Percentiles rank a stretch among this genome's conserved stretches.
Conservation (phyloP, 1,140 invertebrate species). For the Calosoma granatense region DNA sequence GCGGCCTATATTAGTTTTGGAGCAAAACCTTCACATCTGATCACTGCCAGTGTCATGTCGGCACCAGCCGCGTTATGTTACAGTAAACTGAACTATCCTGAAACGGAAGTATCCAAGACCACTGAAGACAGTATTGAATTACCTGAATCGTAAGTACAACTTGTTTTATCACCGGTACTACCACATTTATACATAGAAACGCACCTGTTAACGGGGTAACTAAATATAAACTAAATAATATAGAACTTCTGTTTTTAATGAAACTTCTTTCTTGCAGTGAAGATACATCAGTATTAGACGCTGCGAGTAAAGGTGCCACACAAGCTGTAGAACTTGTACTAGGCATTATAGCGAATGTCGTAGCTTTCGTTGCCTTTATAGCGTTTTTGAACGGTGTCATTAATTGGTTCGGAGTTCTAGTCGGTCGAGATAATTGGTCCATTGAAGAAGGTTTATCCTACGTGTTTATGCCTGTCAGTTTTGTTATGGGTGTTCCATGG, state of each 20-base stretch:
- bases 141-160: conserved; percentile 47
- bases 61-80: conserved; percentile 83
- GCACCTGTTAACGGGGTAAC: neutral
- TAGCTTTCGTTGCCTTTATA: conserved; percentile 83
- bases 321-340: conserved; percentile 72
- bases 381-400: conserved; percentile 73
- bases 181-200: neutral
- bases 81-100: conserved; percentile 86
- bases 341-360: conserved; percentile 82
- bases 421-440: conserved; percentile 49
- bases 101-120: conserved; percentile 67
- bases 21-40: conserved; percentile 66
- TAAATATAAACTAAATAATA: neutral
- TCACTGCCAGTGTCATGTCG: conserved; percentile 91
- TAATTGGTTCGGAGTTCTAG: conserved; percentile 65
- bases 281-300: conserved; percentile 76
- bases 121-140: conserved; percentile 52
- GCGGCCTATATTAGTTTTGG: conserved; percentile 89
- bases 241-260: too few species aligned
- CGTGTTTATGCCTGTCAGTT: conserved; percentile 68
- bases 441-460: conserved; percentile 71
- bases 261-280: conserved; percentile 50
- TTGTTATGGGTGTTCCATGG: conserved; percentile 66
- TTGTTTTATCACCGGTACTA: neutral
- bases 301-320: conserved; percentile 77